A percentile compares a stretch with the other conserved stretches of the same genome.
These are phyloP conservation scores for Diabrotica virgifera DNA, from an alignment of 1,140 invertebrate species.

Conservation along the genomic window DNA sequence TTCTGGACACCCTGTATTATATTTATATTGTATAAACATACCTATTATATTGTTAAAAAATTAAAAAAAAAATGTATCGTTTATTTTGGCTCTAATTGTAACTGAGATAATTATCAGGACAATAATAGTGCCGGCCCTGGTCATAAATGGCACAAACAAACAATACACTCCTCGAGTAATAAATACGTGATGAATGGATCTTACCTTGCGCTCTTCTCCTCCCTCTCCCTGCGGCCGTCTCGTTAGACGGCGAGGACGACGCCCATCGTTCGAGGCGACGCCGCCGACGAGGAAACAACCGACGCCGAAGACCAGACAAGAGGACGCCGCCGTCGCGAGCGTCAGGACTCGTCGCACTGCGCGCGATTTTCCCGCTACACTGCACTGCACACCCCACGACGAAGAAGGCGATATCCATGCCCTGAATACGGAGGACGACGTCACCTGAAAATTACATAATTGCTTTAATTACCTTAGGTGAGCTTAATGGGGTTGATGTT, in stretches of 20 bases:
- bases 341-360: slow-evolving; percentile 33
- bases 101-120: background rate
- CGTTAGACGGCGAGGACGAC: slow-evolving; percentile 10
- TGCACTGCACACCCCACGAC: slow-evolving; percentile 32
- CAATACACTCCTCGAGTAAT: slow-evolving; percentile 24
- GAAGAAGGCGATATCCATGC: slow-evolving; percentile 26
- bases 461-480: slow-evolving; percentile 11
- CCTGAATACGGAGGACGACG: slow-evolving; percentile 22
- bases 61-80: too few species aligned
- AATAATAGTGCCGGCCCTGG: background rate
- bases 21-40: too few species aligned
- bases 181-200: slow-evolving; percentile 33
- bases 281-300: slow-evolving; percentile 18
- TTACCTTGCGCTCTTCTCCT: slow-evolving; percentile 26
- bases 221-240: slow-evolving; percentile 17
- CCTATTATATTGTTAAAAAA: too few species aligned
- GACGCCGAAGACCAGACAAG: slow-evolving; percentile 33
- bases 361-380: slow-evolving; percentile 32
- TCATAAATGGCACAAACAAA: slow-evolving; percentile 7
- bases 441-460: slow-evolving; percentile 34
- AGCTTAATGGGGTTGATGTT: slow-evolving; percentile 12
- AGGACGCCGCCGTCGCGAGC: slow-evolving; percentile 31
- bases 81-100: too few species aligned
- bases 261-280: slow-evolving; percentile 11
- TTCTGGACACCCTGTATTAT: too few species aligned